These are phyloP conservation scores for Nannoperca obscura DNA, from an alignment of 2,797 vertebrate species.

Conservation along the genomic window DNA sequence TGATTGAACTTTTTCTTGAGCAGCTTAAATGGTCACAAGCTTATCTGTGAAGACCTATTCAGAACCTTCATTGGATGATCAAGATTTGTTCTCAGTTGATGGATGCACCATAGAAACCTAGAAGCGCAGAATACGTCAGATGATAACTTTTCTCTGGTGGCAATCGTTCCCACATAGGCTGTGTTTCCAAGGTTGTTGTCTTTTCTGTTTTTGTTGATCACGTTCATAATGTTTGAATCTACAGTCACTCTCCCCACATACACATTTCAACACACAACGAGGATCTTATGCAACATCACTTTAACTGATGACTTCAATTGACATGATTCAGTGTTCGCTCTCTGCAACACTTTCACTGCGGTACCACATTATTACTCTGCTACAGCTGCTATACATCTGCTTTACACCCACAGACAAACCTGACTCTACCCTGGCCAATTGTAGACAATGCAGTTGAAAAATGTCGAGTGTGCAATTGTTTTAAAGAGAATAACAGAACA, in stretches of 20 bases:
- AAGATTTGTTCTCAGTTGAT: slow-evolving; percentile 4
- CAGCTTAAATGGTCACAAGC: neutral
- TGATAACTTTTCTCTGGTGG: neutral
- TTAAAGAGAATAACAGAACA: slow-evolving; percentile 66
- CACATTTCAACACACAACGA: slow-evolving; percentile 1
- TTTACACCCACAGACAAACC: slow-evolving; percentile 56
- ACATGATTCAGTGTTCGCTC: slow-evolving; percentile 36
- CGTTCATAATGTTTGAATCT: slow-evolving; percentile 3
- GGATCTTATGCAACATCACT: slow-evolving; percentile 7
- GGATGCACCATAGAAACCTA: neutral
- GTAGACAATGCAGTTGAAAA: slow-evolving; percentile 75
- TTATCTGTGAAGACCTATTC: neutral
- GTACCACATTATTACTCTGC: slow-evolving; percentile 48
- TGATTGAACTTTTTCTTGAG: slow-evolving; percentile 1
- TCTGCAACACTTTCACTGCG: slow-evolving; percentile 37
- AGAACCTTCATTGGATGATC: neutral
- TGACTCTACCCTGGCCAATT: slow-evolving; percentile 30
- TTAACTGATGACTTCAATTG: slow-evolving; percentile 36
- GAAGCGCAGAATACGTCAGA: neutral
- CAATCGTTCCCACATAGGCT: neutral
- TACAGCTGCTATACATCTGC: slow-evolving; percentile 59
- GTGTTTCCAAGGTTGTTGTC: neutral
- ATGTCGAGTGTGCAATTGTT: slow-evolving; percentile 71
- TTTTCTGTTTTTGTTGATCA: neutral
- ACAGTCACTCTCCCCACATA: neutral